Evolutionary conservation across 2,888 invertebrate genomes (phyloP).

Genomic region (Drosophila ezoana): DNA sequence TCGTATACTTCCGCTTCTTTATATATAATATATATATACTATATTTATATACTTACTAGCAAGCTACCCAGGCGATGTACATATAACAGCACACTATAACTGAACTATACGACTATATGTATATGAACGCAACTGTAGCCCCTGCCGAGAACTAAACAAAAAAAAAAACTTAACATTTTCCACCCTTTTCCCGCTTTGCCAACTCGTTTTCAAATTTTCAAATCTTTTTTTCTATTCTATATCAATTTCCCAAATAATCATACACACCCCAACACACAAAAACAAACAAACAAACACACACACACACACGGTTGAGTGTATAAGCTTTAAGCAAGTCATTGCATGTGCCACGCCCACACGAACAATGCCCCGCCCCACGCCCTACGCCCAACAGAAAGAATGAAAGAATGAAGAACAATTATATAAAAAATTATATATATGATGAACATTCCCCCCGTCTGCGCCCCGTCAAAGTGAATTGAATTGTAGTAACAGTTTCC

Average conservation of each 20-base stretch:
- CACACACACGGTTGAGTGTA: conserved; percentile 39
- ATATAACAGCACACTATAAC: conserved; percentile 67
- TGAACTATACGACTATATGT: conserved; percentile 52
- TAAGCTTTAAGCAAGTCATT: conserved; percentile 77
- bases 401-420: conserved; percentile 3
- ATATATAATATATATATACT: conserved; percentile 46
- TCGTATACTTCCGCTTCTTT: conserved; percentile 47
- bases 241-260: conserved; percentile 20
- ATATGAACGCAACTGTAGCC: conserved; percentile 75
- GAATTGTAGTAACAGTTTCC: conserved; percentile 64
- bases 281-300: conserved; percentile 4
- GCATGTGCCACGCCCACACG: conserved; percentile 66
- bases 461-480: conserved; percentile 51
- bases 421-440: conserved; percentile 1
- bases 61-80: conserved; percentile 82
- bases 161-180: conserved; percentile 18
- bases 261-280: conserved; percentile 7
- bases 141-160: conserved; percentile 55
- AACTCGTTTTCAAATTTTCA: conserved; percentile 37
- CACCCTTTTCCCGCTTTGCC: conserved; percentile 21
- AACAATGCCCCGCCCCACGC: conserved; percentile 8
- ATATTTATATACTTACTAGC: conserved; percentile 70
- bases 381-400: conserved; percentile 1
- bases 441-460: conserved; percentile 48
- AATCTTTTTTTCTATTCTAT: conserved; percentile 6